Evolutionary conservation across 2,113 vertebrate genomes (phyloP), one percentile per base, ranked within the genome.

Genomic region (Pycnonotus jocosus): DNA sequence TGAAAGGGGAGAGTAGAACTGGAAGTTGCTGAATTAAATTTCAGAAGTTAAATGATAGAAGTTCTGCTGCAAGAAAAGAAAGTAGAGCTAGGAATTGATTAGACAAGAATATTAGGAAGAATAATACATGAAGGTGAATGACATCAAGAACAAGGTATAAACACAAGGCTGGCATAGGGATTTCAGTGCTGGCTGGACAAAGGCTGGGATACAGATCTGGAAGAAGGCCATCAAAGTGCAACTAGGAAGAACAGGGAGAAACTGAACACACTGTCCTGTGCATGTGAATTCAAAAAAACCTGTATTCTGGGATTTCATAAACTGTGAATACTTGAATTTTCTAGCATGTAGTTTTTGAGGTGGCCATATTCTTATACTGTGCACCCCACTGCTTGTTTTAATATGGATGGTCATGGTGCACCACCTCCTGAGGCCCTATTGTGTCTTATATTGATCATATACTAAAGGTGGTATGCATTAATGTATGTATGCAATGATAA

Each of bases 141-240:
- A 54, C 64, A 50, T 33, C 68, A 85, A 79, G 27, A 90, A 5
- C 11, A 31, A 62, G 30, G 6, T 85, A 24, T 56, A 56, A 84
- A 47, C 0, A 0, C 16, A 44, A 60, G 35, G 23, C 42, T 69
- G 6, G 23, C 11, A 12, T 51, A 76, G 40, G 72, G 27, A 69
- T 71, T 82, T 90, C 56, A 51, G 4, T 56, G 40, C 38, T 62
- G 24, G 28, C 48, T 93, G 60, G 50, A 62, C 45, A 76, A 82
- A 53, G 33, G 42, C 66, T 77, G 66, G 42, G 19, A 40, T 73
- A 66, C 42, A 48, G 27, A 51, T 70, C 38, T 77, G 27, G 51
- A 73, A 81, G 40, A 47, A 84, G 35, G 51, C 51, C 47, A 65
- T 53, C 27, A 33, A 27, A 92, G 25, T 35, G 9, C 42, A 48